Base-by-base conservation (phyloP, 2,113 vertebrate genomes). In the Amphilophus citrinellus region DNA sequence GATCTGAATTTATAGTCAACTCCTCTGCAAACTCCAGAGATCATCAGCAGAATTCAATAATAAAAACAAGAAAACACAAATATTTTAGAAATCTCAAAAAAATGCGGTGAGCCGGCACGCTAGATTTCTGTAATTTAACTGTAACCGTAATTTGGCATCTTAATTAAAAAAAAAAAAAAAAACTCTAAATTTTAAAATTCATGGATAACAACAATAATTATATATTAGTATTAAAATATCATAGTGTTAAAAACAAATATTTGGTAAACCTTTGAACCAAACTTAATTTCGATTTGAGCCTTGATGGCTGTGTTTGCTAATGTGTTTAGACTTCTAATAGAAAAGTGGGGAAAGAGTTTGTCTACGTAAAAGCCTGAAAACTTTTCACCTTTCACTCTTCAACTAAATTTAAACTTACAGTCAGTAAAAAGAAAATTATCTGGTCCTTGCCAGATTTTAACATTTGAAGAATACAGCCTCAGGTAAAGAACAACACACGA, bases 361-460 rank as follows among this genome's bases (percentile, higher is more conserved):
- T 53, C 44, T 71, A 20, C 30, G 17, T 20, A 30, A 71, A 50
- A 50, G 47, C 47, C 47, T 50, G 47, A 53, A 53, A 53, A 56
- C 68, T 50, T 73, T 73, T 73, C 68, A 73, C 68, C 68, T 73
- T 56, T 73, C 11, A 53, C 20, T 53, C 24, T 32, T 73, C 47
- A 2, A 50, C 27, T 14, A 71, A 47, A 50, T 47, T 50, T 50
- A 47, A 24, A 14, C 18, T 53, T 53, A 53, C 44, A 53, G 66
- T 53, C 24, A 32, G 50, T 0, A 1, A 20, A 50, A 50, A 73
- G 32, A 47, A 53, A 15, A 47, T 53, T 0, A 32, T 53, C 50
- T 53, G 44, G 66, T 3, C 30, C 44, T 71, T 13, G 27, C 11
- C 11, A 71, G 66, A 53, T 71, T 71, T 73, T 20, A 20, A 53